These are phyloP conservation scores for Hucho hucho DNA, from an alignment of 2,113 vertebrate species.

Conservation along the genomic window DNA sequence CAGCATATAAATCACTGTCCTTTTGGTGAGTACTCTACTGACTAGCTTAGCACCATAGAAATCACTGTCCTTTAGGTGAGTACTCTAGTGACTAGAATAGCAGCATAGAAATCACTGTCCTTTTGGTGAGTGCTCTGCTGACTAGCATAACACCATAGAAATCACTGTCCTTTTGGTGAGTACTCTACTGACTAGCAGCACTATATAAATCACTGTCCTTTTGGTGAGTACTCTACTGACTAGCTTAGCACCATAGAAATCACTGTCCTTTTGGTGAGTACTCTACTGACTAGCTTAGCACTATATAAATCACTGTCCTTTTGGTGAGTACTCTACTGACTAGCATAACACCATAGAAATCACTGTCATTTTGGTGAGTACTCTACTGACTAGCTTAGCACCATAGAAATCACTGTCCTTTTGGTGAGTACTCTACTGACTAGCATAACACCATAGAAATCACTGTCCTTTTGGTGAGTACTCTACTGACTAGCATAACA, in stretches of 20 bases:
- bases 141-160: not conserved
- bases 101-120: slow-evolving; percentile 49
- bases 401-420: slow-evolving; percentile 50
- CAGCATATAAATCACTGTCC: not conserved
- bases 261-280: slow-evolving; percentile 73
- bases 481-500: not conserved
- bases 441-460: not conserved
- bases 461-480: slow-evolving; percentile 73
- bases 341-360: too few relatives aligned
- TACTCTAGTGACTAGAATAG: too few relatives aligned
- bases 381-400: too few relatives aligned
- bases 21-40: too few relatives aligned
- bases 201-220: slow-evolving; percentile 50
- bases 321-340: too few relatives aligned
- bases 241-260: not conserved
- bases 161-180: too few relatives aligned
- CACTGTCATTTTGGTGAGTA: too few relatives aligned
- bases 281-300: not conserved
- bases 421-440: slow-evolving; percentile 62
- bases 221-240: slow-evolving; percentile 62
- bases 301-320: not conserved
- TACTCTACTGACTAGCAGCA: too few relatives aligned
- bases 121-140: slow-evolving; percentile 62
- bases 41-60: not conserved
- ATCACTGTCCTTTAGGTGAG: too few relatives aligned